Percentiles rank a stretch among this genome's conserved stretches.
These are phyloP conservation scores for Drosophila kurseongensis DNA, from an alignment of 1,140 invertebrate genomes.

Conservation along the genomic window DNA sequence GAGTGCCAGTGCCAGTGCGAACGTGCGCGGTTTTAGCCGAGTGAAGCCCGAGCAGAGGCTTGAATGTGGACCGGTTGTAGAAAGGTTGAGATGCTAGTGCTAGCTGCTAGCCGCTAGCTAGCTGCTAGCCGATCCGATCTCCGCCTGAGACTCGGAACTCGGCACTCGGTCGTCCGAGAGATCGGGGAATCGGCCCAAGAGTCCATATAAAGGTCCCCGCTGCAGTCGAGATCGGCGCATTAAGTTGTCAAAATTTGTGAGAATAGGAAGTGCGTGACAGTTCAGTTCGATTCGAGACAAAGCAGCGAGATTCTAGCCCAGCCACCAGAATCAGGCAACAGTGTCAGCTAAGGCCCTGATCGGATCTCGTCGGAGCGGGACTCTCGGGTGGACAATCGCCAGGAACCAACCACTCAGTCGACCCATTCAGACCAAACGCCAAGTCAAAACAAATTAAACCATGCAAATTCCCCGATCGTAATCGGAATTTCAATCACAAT, in stretches of 20 bases:
- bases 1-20: neutral
- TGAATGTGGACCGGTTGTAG: constrained; percentile 76
- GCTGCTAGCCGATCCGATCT: constrained; percentile 21
- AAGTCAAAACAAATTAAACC: constrained; percentile 42
- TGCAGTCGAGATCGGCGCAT: constrained; percentile 68
- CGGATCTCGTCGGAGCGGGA: constrained; percentile 23
- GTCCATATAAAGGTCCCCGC: constrained; percentile 78
- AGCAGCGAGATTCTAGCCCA: constrained; percentile 31
- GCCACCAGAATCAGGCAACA: neutral
- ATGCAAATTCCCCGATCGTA: constrained; percentile 41
- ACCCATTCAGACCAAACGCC: neutral
- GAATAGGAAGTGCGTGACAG: constrained; percentile 82
- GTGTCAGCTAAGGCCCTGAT: neutral
- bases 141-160: constrained; percentile 39
- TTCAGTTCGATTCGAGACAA: constrained; percentile 57
- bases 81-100: constrained; percentile 75
- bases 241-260: constrained; percentile 81
- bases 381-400: constrained; percentile 11
- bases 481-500: constrained; percentile 25
- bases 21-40: constrained; percentile 33
- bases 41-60: constrained; percentile 54
- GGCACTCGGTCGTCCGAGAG: constrained; percentile 34
- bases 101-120: neutral
- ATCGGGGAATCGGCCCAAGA: constrained; percentile 62
- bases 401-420: constrained; percentile 7